phyloP scores from a whole-genome alignment of 2,113 vertebrate genomes.

The Brachyhypopomus occidentalis region DNA sequence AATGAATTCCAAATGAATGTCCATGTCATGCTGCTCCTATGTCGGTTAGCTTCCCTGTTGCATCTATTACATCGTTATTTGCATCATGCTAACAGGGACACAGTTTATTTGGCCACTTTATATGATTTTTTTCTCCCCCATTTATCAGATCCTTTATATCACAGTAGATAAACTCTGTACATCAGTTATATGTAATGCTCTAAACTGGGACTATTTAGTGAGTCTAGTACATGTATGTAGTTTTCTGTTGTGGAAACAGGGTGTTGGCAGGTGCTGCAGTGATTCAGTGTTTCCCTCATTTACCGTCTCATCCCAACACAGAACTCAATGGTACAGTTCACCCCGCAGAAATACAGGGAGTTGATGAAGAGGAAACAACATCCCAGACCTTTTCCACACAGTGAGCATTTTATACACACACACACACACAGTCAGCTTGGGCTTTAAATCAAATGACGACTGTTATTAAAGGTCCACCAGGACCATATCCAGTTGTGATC shows the following conservation, averaged over 20 bases:
- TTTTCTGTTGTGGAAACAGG: not conserved
- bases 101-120: not conserved
- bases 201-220: not conserved
- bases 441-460: not conserved
- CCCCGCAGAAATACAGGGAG: conserved; percentile 26
- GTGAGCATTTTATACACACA: conserved; percentile 60
- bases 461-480: not conserved
- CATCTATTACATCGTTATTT: not conserved
- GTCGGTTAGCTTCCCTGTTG: not conserved
- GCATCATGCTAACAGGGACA: not conserved
- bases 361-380: conserved; percentile 52
- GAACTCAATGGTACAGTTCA: conserved; percentile 48
- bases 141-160: no score
- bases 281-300: not conserved
- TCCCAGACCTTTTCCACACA: conserved; percentile 62
- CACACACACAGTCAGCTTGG: not conserved
- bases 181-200: no score
- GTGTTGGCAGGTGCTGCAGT: not conserved
- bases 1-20: not conserved
- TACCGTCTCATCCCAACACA: conserved; percentile 40
- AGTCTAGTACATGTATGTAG: not conserved
- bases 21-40: not conserved
- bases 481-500: no score
- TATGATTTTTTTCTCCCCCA: no score
- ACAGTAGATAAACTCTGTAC: no score